Evolutionary conservation across 2,888 invertebrate genomes (phyloP).

Genomic region (Anoplius nigerrimus): DNA sequence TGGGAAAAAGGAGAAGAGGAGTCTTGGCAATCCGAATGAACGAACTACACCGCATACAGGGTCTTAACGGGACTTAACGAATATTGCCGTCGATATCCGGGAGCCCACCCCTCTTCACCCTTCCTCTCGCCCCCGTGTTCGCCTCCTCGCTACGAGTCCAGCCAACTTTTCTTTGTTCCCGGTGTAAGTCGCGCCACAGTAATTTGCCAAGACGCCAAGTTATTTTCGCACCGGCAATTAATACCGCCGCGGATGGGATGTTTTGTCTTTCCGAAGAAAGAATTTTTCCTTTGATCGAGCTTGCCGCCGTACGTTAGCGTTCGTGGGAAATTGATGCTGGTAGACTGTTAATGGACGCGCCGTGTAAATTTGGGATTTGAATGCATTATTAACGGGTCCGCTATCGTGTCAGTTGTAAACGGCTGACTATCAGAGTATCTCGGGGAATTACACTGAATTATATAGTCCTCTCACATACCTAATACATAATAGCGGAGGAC

Average conservation of each 20-base stretch:
- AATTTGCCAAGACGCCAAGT: constrained; percentile 44
- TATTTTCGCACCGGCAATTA: constrained; percentile 43
- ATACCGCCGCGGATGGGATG: constrained; percentile 6
- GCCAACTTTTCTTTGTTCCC: constrained; percentile 47
- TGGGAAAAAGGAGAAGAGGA: constrained; percentile 36
- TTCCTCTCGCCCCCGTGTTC: constrained; percentile 3
- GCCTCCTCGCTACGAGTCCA: constrained; percentile 30
- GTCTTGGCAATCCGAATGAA: constrained; percentile 63
- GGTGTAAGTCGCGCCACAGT: constrained; percentile 44
- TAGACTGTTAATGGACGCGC: too few relatives aligned
- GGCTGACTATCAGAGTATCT: too few relatives aligned
- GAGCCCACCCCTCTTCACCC: constrained; percentile 40
- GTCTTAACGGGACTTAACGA: constrained; percentile 71
- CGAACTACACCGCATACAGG: constrained; percentile 63
- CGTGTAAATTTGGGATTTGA: too few relatives aligned
- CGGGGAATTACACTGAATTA: too few relatives aligned
- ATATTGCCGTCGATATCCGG: constrained; percentile 70
- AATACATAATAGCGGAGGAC: too few relatives aligned
- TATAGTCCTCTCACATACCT: too few relatives aligned
- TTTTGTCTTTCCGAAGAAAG: background rate
- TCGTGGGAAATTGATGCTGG: too few relatives aligned
- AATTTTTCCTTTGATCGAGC: background rate
- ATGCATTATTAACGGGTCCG: too few relatives aligned
- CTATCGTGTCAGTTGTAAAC: too few relatives aligned
- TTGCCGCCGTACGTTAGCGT: constrained; percentile 1